phyloP scores from a whole-genome alignment of 1,140 invertebrate genomes.

The Sycophila sp. region DNA sequence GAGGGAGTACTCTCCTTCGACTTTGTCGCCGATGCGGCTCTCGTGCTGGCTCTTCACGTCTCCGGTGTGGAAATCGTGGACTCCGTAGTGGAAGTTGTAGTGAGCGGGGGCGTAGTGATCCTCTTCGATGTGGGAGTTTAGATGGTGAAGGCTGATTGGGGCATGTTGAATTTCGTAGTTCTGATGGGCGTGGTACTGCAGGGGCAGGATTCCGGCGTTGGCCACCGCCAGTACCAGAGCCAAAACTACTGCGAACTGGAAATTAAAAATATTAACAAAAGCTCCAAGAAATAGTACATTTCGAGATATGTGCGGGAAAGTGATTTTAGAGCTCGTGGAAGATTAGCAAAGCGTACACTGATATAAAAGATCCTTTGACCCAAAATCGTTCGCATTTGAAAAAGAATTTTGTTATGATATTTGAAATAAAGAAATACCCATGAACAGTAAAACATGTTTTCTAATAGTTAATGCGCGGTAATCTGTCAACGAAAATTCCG shows the following conservation, averaged over 20 bases:
- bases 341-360: too few relatives aligned
- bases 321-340: too few relatives aligned
- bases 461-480: too few relatives aligned
- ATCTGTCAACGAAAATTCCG: too few relatives aligned
- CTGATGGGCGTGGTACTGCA: background rate
- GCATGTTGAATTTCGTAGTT: conserved; percentile 58
- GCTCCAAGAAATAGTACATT: background rate
- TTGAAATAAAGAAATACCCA: too few relatives aligned
- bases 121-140: conserved; percentile 41
- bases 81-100: conserved; percentile 68
- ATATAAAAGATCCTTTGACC: too few relatives aligned
- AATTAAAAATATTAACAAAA: conserved; percentile 13
- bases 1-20: conserved; percentile 68
- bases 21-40: conserved; percentile 66
- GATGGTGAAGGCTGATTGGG: conserved; percentile 40
- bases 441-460: too few relatives aligned
- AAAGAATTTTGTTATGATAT: too few relatives aligned
- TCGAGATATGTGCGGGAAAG: too few relatives aligned
- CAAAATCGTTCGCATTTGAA: too few relatives aligned
- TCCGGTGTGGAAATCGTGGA: conserved; percentile 67
- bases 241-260: conserved; percentile 60
- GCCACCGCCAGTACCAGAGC: conserved; percentile 40
- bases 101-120: conserved; percentile 64
- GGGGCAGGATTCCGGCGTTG: background rate
- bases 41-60: conserved; percentile 68